These are phyloP conservation scores for Hedya salicella DNA, from an alignment of 2,888 invertebrate species.

Conservation along the genomic window DNA sequence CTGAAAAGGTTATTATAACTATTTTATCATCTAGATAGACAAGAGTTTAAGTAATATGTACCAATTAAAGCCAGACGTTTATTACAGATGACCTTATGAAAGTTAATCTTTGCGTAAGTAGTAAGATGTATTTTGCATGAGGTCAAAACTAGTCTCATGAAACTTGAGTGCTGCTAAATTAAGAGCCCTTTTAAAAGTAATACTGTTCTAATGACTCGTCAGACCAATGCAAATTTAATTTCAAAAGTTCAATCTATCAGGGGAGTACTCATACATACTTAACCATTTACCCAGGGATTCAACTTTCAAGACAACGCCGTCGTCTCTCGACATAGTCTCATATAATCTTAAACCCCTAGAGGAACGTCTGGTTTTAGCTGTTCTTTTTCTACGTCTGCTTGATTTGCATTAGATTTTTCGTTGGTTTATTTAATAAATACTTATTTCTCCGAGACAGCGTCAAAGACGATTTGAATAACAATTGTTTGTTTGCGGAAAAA, in stretches of 20 bases:
- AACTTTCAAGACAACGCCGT: slow-evolving; percentile 6
- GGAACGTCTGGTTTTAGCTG: slow-evolving; percentile 16
- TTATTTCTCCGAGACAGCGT: slow-evolving; percentile 17
- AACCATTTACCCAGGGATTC: background rate
- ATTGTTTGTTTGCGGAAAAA: slow-evolving; percentile 45
- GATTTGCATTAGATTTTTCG: slow-evolving; percentile 22
- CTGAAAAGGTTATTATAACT: background rate
- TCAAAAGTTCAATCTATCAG: slow-evolving; percentile 4
- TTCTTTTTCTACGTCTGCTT: slow-evolving; percentile 18
- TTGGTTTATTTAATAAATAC: slow-evolving; percentile 19
- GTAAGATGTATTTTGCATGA: background rate
- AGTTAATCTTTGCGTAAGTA: background rate
- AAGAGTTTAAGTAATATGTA: no score
- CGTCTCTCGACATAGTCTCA: slow-evolving; percentile 15
- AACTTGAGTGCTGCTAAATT: background rate
- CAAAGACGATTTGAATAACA: slow-evolving; percentile 41
- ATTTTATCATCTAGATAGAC: no score
- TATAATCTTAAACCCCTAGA: slow-evolving; percentile 9
- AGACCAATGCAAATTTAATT: slow-evolving; percentile 6
- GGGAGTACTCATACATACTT: slow-evolving; percentile 13
- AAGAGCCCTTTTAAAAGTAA: background rate
- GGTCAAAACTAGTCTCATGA: slow-evolving; percentile 2
- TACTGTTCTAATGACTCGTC: background rate
- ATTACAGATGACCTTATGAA: background rate
- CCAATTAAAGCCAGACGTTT: no score